Percentiles rank a stretch among this genome's conserved stretches.
These are phyloP conservation scores for Halcyon smyrnensis DNA, from an alignment of 2,797 vertebrate genomes.

Conservation along the genomic window DNA sequence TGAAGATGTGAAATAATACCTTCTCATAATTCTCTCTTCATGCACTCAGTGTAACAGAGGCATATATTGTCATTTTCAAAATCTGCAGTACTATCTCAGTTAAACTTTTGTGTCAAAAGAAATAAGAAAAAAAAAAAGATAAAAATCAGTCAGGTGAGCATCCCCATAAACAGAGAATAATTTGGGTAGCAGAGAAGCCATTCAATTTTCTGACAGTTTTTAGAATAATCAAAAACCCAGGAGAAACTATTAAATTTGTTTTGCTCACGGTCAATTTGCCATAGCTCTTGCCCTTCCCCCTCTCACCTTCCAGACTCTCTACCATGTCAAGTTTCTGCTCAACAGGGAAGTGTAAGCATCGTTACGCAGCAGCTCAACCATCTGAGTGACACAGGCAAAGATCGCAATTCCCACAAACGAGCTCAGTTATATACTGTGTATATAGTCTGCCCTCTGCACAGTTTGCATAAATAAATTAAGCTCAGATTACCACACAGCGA, in stretches of 20 bases:
- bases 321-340: constrained; percentile 38
- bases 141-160: constrained; percentile 25
- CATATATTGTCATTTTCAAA: constrained; percentile 15
- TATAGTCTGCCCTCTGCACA: not conserved
- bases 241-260: constrained; percentile 65
- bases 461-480: constrained; percentile 6
- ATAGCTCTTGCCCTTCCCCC: not conserved
- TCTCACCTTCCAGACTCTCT: not conserved
- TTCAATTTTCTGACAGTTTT: constrained; percentile 63
- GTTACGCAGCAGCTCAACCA: constrained; percentile 17
- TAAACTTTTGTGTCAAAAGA: constrained; percentile 9
- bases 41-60: not conserved
- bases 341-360: constrained; percentile 38
- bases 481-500: not conserved
- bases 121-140: not conserved
- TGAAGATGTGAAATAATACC: not conserved
- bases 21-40: not conserved
- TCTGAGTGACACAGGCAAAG: constrained; percentile 31
- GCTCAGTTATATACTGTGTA: not conserved
- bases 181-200: constrained; percentile 56
- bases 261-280: constrained; percentile 66
- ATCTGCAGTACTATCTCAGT: constrained; percentile 63
- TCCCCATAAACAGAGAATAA: constrained; percentile 49
- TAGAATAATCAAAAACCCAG: constrained; percentile 62
- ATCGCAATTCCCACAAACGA: constrained; percentile 49